Conservation (phyloP, 1,140 invertebrate genomes). For the Bombus difficillimus region DNA sequence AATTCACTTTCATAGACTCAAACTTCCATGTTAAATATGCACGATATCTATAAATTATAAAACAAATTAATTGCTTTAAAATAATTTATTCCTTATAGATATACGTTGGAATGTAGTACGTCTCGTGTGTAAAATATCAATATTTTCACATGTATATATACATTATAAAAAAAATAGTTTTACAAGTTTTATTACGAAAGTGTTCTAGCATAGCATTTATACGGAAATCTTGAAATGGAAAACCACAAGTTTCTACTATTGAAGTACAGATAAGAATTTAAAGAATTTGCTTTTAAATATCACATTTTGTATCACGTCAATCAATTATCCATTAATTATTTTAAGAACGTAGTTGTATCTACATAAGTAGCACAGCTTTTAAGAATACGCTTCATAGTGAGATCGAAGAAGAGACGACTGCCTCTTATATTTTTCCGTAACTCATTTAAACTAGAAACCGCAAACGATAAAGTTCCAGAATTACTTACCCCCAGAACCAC, state of each 20-base stretch:
- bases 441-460: slow-evolving; percentile 32
- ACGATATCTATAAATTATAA: slow-evolving; percentile 65
- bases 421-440: background rate
- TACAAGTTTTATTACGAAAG: too few relatives aligned
- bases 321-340: background rate
- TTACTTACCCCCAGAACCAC: slow-evolving; percentile 75
- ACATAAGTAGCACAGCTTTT: background rate
- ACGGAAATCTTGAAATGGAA: background rate
- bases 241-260: background rate
- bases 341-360: background rate
- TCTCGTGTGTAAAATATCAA: background rate
- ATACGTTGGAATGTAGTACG: background rate
- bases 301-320: background rate
- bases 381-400: background rate
- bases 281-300: background rate
- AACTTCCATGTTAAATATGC: slow-evolving; percentile 74
- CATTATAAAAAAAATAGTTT: too few relatives aligned
- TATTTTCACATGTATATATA: too few relatives aligned
- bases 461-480: slow-evolving; percentile 18
- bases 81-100: background rate
- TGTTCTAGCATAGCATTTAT: background rate
- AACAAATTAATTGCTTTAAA: background rate
- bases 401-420: background rate
- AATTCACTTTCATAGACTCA: slow-evolving; percentile 72
- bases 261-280: background rate